phyloP scores from a whole-genome alignment of 2,113 vertebrate genomes.

The Serilophus lunatus region DNA sequence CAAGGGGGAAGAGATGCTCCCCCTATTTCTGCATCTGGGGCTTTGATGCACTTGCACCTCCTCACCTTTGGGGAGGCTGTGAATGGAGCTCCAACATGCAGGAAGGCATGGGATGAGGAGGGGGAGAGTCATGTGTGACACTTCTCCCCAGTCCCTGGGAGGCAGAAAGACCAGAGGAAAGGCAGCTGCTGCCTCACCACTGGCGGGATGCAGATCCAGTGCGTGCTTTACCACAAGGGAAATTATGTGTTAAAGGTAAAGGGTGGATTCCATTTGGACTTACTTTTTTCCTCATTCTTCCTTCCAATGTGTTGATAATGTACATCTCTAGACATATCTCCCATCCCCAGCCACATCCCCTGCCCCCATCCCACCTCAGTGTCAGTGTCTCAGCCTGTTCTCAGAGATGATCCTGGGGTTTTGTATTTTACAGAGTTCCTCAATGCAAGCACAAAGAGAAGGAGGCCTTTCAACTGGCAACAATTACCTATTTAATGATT shows the following conservation, averaged over 20 bases:
- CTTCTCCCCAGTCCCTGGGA: neutral
- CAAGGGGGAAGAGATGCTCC: neutral
- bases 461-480: neutral
- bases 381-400: neutral
- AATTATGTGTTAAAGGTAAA: neutral
- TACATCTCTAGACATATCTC: neutral
- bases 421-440: neutral
- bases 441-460: neutral
- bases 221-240: accelerated
- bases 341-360: neutral
- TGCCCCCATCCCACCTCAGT: no score
- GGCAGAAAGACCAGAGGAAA: accelerated
- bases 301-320: accelerated
- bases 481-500: neutral
- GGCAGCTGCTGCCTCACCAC: neutral
- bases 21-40: neutral
- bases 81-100: accelerated
- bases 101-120: neutral
- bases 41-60: accelerated
- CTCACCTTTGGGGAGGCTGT: neutral
- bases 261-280: neutral
- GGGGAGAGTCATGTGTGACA: accelerated
- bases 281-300: neutral
- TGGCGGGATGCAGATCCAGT: neutral
- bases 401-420: neutral